Percentiles rank a stretch among this genome's conserved stretches.
Evolutionary conservation across 2,113 vertebrate species (phyloP).

Genomic region (Sporophila hypoxantha): DNA sequence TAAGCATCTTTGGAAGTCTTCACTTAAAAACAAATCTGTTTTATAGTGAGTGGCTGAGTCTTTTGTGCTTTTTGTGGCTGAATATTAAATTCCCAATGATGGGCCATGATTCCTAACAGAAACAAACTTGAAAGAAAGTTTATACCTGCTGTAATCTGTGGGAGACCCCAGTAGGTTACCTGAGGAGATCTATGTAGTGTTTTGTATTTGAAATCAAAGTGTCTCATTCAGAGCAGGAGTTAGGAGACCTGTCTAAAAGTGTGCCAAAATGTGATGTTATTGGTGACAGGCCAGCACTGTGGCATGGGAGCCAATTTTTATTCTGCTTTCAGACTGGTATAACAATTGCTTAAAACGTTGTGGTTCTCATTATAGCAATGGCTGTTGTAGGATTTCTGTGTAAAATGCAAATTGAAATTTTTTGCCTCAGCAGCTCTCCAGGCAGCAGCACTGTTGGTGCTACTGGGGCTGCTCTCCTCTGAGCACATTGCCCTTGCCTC

Average conservation of each 20-base stretch:
- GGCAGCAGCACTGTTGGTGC: neutral
- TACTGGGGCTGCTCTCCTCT: neutral
- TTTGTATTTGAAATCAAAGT: neutral
- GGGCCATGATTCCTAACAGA: neutral
- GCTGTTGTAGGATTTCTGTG: neutral
- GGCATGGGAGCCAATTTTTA: neutral
- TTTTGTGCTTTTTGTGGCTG: neutral
- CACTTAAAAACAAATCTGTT: neutral
- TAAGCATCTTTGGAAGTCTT: neutral
- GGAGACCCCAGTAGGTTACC: neutral
- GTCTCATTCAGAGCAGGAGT: neutral
- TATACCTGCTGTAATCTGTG: neutral
- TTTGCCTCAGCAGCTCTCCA: neutral
- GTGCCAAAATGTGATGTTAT: neutral
- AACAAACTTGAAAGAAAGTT: neutral
- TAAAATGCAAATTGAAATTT: neutral
- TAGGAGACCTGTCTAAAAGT: neutral
- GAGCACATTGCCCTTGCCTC: accelerated
- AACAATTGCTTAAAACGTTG: neutral
- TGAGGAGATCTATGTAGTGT: neutral
- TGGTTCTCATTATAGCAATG: neutral
- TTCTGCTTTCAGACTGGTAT: neutral
- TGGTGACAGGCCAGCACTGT: neutral
- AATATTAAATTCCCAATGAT: neutral
- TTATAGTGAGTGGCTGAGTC: neutral